Conservation (phyloP, 2,797 vertebrate genomes). For the Halcyon leucocephala region DNA sequence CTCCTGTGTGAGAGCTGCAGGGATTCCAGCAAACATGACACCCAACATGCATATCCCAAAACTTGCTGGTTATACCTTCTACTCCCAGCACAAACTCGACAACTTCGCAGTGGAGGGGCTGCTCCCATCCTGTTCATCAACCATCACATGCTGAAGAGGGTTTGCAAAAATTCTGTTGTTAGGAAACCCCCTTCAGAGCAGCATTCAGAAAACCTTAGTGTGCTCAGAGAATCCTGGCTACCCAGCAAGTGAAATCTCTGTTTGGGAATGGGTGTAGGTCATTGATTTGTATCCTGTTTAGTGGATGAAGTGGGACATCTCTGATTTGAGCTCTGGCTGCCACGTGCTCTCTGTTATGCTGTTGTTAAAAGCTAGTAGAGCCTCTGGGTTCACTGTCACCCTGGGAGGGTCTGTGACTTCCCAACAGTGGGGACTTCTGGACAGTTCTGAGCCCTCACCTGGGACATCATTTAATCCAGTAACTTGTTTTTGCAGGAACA, state of each 20-base stretch:
- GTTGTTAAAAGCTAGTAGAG: neutral
- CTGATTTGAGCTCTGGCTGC: neutral
- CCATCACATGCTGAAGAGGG: neutral
- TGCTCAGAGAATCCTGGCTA: neutral
- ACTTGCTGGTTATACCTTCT: neutral
- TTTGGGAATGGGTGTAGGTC: neutral
- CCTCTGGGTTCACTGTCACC: neutral
- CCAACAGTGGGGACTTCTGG: neutral
- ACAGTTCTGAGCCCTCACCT: neutral
- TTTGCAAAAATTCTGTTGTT: neutral
- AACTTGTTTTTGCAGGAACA: constrained; percentile 84
- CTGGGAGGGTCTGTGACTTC: neutral
- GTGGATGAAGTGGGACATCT: neutral
- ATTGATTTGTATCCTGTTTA: neutral
- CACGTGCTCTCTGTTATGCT: neutral
- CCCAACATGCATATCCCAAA: neutral
- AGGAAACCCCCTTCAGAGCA: neutral
- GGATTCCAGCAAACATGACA: too few species aligned
- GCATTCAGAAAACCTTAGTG: neutral
- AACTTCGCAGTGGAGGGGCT: neutral
- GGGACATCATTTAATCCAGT: neutral
- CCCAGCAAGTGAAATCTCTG: neutral
- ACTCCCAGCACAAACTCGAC: neutral
- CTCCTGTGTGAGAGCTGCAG: neutral
- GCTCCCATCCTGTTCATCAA: neutral